Conservation (phyloP, 2,888 invertebrate genomes). For the Pherbina coryleti region DNA sequence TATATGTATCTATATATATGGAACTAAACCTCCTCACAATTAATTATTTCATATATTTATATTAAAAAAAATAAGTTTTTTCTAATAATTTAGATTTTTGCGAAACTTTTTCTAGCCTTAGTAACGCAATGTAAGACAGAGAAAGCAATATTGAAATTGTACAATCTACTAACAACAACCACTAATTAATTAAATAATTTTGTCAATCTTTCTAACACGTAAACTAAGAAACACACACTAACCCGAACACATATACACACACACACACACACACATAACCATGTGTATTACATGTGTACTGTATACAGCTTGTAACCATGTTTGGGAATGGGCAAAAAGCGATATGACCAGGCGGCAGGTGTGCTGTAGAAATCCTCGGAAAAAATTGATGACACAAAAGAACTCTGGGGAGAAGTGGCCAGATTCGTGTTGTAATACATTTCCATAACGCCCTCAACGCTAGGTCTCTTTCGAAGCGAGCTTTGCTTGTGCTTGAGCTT, state of each 20-base stretch:
- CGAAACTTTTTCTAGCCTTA: constrained; percentile 44
- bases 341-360: constrained; percentile 79
- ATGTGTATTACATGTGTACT: constrained; percentile 10
- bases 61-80: constrained; percentile 26
- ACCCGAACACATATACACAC: constrained; percentile 39
- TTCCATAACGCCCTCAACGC: constrained; percentile 56
- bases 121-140: constrained; percentile 41
- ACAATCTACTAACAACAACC: constrained; percentile 44
- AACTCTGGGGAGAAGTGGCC: constrained; percentile 71
- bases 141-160: constrained; percentile 37
- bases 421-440: constrained; percentile 70
- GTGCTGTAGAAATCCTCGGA: constrained; percentile 71
- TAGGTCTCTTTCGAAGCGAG: not conserved
- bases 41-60: not conserved
- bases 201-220: constrained; percentile 40
- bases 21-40: not conserved
- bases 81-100: constrained; percentile 42
- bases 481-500: constrained; percentile 3
- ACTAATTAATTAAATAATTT: constrained; percentile 41
- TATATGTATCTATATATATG: not conserved
- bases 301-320: constrained; percentile 56
- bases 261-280: constrained; percentile 37
- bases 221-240: constrained; percentile 25
- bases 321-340: constrained; percentile 80
- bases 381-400: constrained; percentile 64